A percentile compares a stretch with the other conserved stretches of the same genome.
Conservation (phyloP, 2,113 vertebrate genomes). For the Barbus barbus region DNA sequence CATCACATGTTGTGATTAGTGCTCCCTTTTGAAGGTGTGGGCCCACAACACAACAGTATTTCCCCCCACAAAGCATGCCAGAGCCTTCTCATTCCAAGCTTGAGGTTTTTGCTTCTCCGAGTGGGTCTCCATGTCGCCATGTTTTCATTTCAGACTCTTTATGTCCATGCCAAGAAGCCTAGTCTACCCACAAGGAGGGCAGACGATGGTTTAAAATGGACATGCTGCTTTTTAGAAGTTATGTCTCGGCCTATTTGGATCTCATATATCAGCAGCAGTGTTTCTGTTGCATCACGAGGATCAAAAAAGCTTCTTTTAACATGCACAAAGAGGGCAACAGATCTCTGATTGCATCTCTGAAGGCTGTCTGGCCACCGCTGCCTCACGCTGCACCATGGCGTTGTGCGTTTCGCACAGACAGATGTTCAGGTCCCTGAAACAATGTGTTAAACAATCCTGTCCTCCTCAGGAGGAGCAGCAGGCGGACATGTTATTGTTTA, state of each 20-base stretch:
- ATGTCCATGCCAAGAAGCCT: constrained; percentile 49
- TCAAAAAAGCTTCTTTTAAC: no score
- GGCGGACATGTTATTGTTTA: constrained; percentile 70
- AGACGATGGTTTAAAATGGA: constrained; percentile 38
- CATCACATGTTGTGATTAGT: constrained; percentile 98
- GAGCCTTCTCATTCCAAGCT: constrained; percentile 47
- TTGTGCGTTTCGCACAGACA: constrained; percentile 38
- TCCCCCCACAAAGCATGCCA: constrained; percentile 60
- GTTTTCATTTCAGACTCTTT: constrained; percentile 44
- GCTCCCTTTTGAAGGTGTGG: constrained; percentile 79
- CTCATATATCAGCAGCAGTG: neutral
- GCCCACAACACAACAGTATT: constrained; percentile 70
- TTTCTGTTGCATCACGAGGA: neutral
- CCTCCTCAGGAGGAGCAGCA: constrained; percentile 61
- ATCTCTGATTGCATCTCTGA: neutral
- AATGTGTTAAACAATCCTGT: constrained; percentile 56
- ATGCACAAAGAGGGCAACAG: neutral
- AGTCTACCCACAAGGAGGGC: constrained; percentile 9
- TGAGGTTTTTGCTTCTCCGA: constrained; percentile 52
- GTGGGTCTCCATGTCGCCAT: constrained; percentile 50
- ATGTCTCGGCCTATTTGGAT: neutral
- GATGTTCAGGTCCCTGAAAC: constrained; percentile 66
- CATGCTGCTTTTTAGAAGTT: constrained; percentile 34
- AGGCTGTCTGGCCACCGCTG: neutral
- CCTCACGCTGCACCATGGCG: constrained; percentile 32